phyloP scores from a whole-genome alignment of 2,888 invertebrate species.

The Drymonia ruficornis region DNA sequence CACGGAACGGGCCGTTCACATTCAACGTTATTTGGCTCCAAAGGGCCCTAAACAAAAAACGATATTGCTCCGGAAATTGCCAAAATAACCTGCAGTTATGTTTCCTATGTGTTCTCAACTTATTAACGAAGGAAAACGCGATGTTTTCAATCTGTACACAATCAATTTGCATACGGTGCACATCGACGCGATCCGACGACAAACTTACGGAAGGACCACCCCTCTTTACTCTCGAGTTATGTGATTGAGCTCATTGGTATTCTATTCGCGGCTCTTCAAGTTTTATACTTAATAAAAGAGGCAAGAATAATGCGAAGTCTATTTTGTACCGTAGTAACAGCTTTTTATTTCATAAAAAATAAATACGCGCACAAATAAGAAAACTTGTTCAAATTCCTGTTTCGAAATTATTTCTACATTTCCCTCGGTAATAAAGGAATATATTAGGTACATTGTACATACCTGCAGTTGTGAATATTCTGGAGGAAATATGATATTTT shows the following conservation, averaged over 20 bases:
- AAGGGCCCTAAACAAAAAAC: not conserved
- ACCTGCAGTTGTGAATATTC: too few relatives aligned
- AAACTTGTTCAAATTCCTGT: not conserved
- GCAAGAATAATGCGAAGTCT: not conserved
- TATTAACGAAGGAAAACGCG: not conserved
- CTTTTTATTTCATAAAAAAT: not conserved
- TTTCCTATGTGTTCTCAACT: not conserved
- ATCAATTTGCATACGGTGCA: slow-evolving; percentile 36
- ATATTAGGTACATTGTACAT: not conserved
- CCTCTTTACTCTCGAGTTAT: slow-evolving; percentile 42
- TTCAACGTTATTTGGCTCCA: not conserved
- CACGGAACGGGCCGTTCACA: not conserved
- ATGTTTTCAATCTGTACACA: slow-evolving; percentile 20
- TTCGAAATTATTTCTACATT: not conserved
- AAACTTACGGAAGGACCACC: slow-evolving; percentile 39
- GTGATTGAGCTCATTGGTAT: slow-evolving; percentile 39
- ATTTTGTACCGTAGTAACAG: not conserved
- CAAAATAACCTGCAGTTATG: not conserved
- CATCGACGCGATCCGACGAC: slow-evolving; percentile 31
- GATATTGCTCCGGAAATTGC: not conserved
- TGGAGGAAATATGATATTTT: too few relatives aligned
- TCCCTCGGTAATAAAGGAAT: too few relatives aligned
- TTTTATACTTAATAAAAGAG: not conserved
- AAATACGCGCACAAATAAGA: not conserved
- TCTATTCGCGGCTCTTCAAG: not conserved